Evolutionary conservation across 1,140 invertebrate genomes (phyloP), one percentile per base, ranked within the genome.

Genomic region (Drosophila baimaii): DNA sequence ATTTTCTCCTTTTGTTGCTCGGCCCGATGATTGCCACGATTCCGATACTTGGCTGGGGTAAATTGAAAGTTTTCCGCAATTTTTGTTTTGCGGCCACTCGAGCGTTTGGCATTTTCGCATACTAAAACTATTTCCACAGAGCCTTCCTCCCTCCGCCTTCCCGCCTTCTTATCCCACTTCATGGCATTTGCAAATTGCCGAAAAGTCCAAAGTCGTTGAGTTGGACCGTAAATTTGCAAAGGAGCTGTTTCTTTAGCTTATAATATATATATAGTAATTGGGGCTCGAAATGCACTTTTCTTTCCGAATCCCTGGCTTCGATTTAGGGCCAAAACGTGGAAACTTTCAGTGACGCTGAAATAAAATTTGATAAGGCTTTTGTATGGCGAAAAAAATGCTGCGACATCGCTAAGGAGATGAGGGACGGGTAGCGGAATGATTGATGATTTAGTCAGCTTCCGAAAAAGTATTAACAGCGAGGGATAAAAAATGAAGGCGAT

Each of bases 181-280:
- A 43, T 79, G 69, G 77, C 52, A 41, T 61, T 68, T 64, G 68
- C 59, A 80, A 84, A 84, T 84, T 59, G 81, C 80, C 64, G 25
- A 62, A 83, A 72, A 79, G 76, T 66, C 73, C 51, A 85, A 81
- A 84, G 77, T 85, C 83, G 77, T 85, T 77, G 77, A 77, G 59
- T 66, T 41, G 47, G 76, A 59, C 63, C 68, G 68, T 74, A 77
- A 74, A 81, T 85, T 77, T 49, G n/a, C 55, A 15, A 15, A 35
- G 46, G 15, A 62, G 69, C 25, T 47, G 49, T 29, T 71, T 62
- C 52, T 66, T 57, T 41, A 59, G 68, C n/a, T 68, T 51, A 35
- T 49, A 27, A 27, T 5, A 27, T 49, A 29, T 54, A 23, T 35
- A 35, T 49, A 33, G 79, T 81, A 81, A 81, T 81, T 81, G 79